Base-by-base conservation (phyloP, 2,888 invertebrate genomes). In the Tipula lateralis region DNA sequence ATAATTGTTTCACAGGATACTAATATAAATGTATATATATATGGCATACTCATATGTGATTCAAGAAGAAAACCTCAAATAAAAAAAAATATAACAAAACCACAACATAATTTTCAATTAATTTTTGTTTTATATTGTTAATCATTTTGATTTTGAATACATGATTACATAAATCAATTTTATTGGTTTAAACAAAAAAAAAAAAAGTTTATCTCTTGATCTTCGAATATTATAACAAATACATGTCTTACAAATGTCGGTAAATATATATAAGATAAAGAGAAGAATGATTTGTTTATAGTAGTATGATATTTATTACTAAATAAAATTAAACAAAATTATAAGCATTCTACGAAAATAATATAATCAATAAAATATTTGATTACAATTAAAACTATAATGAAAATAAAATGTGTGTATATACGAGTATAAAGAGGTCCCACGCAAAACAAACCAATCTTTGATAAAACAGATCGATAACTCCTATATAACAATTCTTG, bases 1-100 rank as follows among this genome's bases (percentile, higher is more conserved):
- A 66, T 66, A 66, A 66, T 66, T 66, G 66, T 66, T 66, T 66
- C 66, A 66, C 66, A 66, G 66, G 66, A 66, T 66, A 66, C 66
- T 66, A 50, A 50, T 50, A 50, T 50, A 50, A 12, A n/a, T n/a
- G 50, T 50, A 50, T 50, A 12, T 2, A 24, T 24, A 12, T 24
- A 24, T 24, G n/a, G n/a, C n/a, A n/a, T n/a, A n/a, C n/a, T n/a
- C n/a, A 19, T 24, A 50, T 5, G 5, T 16, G 16, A 7, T 50
- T 5, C 44, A 50, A 50, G 7, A 16, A 50, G 66, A 66, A 66
- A 66, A 66, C 66, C 66, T 66, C 66, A 66, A 66, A 66, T n/a
- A 44, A 44, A n/a, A 66, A 66, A 66, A 66, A 24, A 7, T 24
- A 9, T 66, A 66, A 66, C 66, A 66, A 66, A 66, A 66, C 66